Evolutionary conservation across 1,140 invertebrate genomes (phyloP).

Genomic region (Bombus confusus): DNA sequence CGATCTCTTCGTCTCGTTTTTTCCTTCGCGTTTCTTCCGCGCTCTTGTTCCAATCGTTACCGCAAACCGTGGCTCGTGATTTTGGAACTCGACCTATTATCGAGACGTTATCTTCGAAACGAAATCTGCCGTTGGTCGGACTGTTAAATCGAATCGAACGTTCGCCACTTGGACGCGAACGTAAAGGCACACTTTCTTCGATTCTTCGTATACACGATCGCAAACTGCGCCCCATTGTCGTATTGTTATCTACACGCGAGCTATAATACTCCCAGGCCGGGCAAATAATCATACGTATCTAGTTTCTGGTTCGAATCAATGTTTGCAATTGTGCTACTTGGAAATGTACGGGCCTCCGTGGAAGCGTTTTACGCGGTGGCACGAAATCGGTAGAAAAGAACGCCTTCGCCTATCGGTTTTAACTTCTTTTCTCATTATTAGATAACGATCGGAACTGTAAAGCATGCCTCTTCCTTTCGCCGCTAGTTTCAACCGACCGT

Average conservation of each 20-base stretch:
- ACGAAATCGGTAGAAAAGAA: conserved; percentile 21
- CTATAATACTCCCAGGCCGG: not conserved
- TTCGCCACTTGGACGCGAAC: not conserved
- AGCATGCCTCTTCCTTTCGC: conserved; percentile 6
- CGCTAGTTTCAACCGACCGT: not conserved
- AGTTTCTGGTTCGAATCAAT: conserved; percentile 49
- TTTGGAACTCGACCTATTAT: too few relatives aligned
- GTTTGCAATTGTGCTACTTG: conserved; percentile 47
- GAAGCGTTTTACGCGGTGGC: conserved; percentile 17
- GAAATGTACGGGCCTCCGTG: conserved; percentile 25
- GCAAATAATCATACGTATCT: conserved; percentile 50
- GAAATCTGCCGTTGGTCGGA: not conserved
- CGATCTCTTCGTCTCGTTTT: not conserved
- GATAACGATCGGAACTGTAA: conserved; percentile 25
- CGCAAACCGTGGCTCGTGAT: not conserved
- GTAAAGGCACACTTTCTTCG: not conserved
- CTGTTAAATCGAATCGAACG: conserved; percentile 11
- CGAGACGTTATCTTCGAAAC: not conserved
- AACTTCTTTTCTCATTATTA: conserved; percentile 27
- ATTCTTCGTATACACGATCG: conserved; percentile 1
- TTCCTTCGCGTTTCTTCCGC: not conserved
- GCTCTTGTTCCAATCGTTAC: not conserved
- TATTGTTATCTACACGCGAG: conserved; percentile 44
- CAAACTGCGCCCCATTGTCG: conserved; percentile 33
- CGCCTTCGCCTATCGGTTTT: not conserved